phyloP scores from a whole-genome alignment of 2,888 invertebrate genomes.

The Pristionchus fissidentatus region DNA sequence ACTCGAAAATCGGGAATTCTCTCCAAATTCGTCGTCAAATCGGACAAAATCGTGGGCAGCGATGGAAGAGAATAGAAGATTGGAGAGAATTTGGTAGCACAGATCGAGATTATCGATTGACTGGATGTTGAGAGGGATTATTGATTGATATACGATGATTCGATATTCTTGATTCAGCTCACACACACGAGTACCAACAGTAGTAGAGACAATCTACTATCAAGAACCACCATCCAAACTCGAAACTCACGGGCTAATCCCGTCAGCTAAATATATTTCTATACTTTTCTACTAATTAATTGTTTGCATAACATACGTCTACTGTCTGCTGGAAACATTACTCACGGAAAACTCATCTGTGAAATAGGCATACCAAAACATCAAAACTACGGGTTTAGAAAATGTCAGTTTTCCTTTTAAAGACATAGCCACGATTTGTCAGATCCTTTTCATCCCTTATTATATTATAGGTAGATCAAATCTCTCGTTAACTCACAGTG shows the following conservation, averaged over 20 bases:
- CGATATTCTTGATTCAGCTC: too few species aligned
- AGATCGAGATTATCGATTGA: constrained; percentile 60
- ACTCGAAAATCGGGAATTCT: constrained; percentile 42
- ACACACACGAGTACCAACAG: too few species aligned
- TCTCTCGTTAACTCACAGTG: background rate
- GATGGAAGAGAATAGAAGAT: constrained; percentile 54
- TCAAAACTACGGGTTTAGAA: background rate
- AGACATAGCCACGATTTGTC: background rate
- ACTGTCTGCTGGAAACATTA: too few species aligned
- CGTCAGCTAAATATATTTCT: background rate
- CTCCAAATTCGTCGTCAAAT: constrained; percentile 31
- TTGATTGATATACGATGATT: background rate
- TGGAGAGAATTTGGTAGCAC: constrained; percentile 54
- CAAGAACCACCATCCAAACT: too few species aligned
- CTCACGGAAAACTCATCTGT: too few species aligned
- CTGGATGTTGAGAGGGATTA: background rate
- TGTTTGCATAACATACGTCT: too few species aligned
- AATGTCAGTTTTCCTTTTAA: too few species aligned
- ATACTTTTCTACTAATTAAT: too few species aligned
- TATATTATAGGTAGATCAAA: too few species aligned
- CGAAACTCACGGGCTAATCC: too few species aligned
- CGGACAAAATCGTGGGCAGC: constrained; percentile 31
- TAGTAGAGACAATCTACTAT: too few species aligned
- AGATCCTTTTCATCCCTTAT: background rate
- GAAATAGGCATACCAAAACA: too few species aligned